phyloP scores from a whole-genome alignment of 2,113 vertebrate genomes.

The Sigmodon hispidus region DNA sequence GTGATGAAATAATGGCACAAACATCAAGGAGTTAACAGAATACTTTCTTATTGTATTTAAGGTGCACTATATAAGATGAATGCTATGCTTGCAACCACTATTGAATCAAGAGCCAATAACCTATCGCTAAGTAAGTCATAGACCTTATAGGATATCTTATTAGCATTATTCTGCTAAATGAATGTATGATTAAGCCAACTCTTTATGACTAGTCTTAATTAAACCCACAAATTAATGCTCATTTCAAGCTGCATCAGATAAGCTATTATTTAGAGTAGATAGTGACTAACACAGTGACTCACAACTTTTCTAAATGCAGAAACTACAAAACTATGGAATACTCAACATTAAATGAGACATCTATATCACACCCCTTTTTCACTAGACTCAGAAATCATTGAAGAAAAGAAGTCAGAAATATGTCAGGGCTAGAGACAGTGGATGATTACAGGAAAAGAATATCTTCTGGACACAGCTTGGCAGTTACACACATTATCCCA shows the following conservation, averaged over 20 bases:
- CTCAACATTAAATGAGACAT: background rate
- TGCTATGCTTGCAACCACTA: background rate
- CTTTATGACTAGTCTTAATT: background rate
- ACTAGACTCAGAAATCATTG: background rate
- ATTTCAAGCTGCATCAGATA: background rate
- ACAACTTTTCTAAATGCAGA: background rate
- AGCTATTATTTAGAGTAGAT: background rate
- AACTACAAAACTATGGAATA: too few species aligned
- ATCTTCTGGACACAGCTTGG: background rate
- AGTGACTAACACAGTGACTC: background rate
- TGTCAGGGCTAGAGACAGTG: background rate
- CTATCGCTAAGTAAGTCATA: background rate
- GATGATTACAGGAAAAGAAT: too few species aligned
- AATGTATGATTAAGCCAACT: background rate
- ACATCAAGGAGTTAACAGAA: background rate
- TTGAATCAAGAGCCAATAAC: background rate
- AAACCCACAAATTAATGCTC: background rate
- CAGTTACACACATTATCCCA: background rate
- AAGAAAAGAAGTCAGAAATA: background rate
- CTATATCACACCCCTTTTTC: background rate
- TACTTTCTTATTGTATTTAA: background rate
- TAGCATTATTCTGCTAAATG: background rate
- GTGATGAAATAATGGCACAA: background rate
- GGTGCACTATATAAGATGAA: background rate
- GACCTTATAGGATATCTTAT: too few species aligned